Conservation (phyloP, 2,888 invertebrate genomes). For the Dasysyrphus tricinctus region DNA sequence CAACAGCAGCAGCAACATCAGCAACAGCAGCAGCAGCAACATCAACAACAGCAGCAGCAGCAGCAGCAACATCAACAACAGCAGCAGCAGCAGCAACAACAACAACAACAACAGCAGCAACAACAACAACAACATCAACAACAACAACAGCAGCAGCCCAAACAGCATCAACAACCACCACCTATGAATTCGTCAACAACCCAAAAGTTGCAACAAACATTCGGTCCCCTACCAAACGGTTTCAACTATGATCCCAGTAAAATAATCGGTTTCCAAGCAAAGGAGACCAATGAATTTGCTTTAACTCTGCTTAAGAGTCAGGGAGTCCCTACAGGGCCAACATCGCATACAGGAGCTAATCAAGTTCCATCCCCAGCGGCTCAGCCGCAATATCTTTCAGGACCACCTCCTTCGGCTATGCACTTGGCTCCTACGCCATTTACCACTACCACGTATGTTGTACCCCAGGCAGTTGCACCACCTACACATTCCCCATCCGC, state of each 20-base stretch:
- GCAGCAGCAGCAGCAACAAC: conserved; percentile 36
- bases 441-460: conserved; percentile 45
- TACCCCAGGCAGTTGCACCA: conserved; percentile 81
- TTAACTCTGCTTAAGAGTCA: conserved; percentile 82
- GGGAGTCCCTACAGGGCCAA: conserved; percentile 77
- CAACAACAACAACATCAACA: conserved; percentile 76
- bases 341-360: not conserved
- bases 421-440: conserved; percentile 58
- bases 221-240: conserved; percentile 79
- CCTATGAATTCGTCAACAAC: conserved; percentile 65
- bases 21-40: conserved; percentile 74
- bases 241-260: conserved; percentile 83
- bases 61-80: conserved; percentile 80
- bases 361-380: conserved; percentile 51
- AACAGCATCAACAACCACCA: conserved; percentile 60
- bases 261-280: conserved; percentile 83
- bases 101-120: conserved; percentile 59
- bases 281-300: conserved; percentile 83
- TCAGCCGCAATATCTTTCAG: conserved; percentile 55
- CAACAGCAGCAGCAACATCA: conserved; percentile 46
- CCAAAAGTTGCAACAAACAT: conserved; percentile 73
- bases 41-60: conserved; percentile 76
- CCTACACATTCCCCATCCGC: conserved; percentile 84
- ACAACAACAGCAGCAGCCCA: conserved; percentile 56
- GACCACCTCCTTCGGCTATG: conserved; percentile 59